A percentile compares a stretch with the other conserved stretches of the same genome.
These are phyloP conservation scores for Nesoenas mayeri DNA, from an alignment of 2,113 vertebrate species.

Conservation along the genomic window DNA sequence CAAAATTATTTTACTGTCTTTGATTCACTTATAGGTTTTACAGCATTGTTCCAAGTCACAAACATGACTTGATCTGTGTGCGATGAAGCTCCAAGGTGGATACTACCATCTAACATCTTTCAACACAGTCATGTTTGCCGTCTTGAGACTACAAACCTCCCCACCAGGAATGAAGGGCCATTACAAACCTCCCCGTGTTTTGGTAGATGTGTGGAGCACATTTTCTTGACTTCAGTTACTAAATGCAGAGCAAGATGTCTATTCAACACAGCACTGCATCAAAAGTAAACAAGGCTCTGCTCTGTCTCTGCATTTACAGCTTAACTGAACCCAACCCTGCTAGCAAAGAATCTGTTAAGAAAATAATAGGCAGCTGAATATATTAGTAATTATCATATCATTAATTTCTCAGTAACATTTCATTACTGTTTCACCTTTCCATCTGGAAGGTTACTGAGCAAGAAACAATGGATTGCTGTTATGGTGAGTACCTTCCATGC, in stretches of 20 bases:
- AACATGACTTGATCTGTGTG: fast-evolving
- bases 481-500: not conserved
- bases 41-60: not conserved
- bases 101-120: not conserved
- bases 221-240: not conserved
- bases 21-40: not conserved
- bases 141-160: not conserved
- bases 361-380: not conserved
- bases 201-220: fast-evolving
- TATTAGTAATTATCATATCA: not conserved
- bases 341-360: not conserved
- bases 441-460: not conserved
- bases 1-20: not conserved
- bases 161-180: not conserved
- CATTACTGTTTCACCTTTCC: not conserved
- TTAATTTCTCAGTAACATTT: not conserved
- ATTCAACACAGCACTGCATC: not conserved
- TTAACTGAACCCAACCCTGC: not conserved
- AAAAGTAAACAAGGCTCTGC: not conserved
- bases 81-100: not conserved
- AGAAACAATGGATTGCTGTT: not conserved
- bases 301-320: not conserved
- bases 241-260: not conserved
- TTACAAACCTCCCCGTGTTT: not conserved
- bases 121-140: fast-evolving